A percentile compares a stretch with the other conserved stretches of the same genome.
Evolutionary conservation across 2,113 vertebrate genomes (phyloP).

Genomic region (Nibea coibor): DNA sequence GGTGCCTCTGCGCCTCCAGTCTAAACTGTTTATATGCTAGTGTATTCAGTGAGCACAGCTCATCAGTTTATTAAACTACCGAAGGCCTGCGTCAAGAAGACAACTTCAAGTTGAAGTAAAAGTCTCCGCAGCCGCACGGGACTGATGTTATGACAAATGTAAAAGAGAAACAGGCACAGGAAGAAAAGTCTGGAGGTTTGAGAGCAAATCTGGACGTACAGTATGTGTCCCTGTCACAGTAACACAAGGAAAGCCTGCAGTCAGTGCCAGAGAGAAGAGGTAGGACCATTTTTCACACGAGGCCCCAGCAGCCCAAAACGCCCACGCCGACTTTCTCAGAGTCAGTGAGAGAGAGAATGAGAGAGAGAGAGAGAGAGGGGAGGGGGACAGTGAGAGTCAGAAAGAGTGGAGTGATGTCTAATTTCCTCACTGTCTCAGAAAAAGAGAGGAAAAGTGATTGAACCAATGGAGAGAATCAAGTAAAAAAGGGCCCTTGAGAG

Average conservation of each 20-base stretch:
- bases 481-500: conserved; percentile 25
- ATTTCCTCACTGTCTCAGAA: conserved; percentile 42
- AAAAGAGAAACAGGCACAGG: conserved; percentile 10
- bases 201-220: conserved; percentile 32
- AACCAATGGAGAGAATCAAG: conserved; percentile 18
- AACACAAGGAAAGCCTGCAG: conserved; percentile 49
- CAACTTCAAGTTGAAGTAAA: neutral
- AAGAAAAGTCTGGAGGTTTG: conserved; percentile 8
- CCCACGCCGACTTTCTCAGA: conserved; percentile 76
- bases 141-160: neutral
- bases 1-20: neutral
- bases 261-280: conserved; percentile 45
- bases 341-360: neutral
- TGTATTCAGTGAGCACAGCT: neutral
- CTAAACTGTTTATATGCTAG: neutral
- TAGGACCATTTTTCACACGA: conserved; percentile 58
- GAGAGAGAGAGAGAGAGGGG: neutral
- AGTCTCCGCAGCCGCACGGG: neutral
- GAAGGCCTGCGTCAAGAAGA: neutral
- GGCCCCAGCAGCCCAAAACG: conserved; percentile 62
- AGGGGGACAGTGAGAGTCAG: neutral
- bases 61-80: neutral
- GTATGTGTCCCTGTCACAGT: conserved; percentile 21
- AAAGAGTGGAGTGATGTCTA: conserved; percentile 31
- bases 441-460: conserved; percentile 20